phyloP scores from a whole-genome alignment of 2,888 invertebrate genomes.

The Ophonus ardosiacus region DNA sequence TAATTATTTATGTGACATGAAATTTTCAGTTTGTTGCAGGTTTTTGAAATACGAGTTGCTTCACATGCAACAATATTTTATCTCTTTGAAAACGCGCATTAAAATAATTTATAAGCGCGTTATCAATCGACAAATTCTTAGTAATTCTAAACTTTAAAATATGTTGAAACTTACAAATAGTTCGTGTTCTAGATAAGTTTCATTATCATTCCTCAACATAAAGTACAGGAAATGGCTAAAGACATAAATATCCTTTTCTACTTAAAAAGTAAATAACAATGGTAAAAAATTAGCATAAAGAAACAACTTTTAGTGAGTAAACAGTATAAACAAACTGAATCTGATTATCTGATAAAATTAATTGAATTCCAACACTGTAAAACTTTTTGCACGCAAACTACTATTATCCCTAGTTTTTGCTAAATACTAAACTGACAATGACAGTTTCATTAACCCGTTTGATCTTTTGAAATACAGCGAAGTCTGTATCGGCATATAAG shows the following conservation, averaged over 20 bases:
- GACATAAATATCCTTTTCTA: conserved; percentile 17
- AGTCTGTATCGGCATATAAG: no score
- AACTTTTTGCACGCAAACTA: conserved; percentile 22
- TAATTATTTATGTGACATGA: conserved; percentile 20
- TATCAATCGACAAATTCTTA: background rate
- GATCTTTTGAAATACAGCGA: no score
- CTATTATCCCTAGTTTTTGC: background rate
- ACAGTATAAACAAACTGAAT: background rate
- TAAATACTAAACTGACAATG: no score
- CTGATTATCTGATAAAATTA: conserved; percentile 39
- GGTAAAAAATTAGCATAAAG: conserved; percentile 24
- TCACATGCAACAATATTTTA: background rate
- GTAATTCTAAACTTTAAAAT: background rate
- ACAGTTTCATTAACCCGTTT: no score
- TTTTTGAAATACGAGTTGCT: background rate
- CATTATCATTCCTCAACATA: background rate
- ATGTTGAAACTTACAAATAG: background rate
- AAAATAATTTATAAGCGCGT: background rate
- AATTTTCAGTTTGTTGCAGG: background rate
- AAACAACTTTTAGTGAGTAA: conserved; percentile 1
- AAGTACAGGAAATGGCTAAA: background rate
- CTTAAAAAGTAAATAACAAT: conserved; percentile 15
- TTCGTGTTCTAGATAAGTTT: background rate
- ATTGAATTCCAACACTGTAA: conserved; percentile 26
- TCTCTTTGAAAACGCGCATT: background rate